Evolutionary conservation across 1,140 invertebrate genomes (phyloP).

Genomic region (Melanaphis sacchari): DNA sequence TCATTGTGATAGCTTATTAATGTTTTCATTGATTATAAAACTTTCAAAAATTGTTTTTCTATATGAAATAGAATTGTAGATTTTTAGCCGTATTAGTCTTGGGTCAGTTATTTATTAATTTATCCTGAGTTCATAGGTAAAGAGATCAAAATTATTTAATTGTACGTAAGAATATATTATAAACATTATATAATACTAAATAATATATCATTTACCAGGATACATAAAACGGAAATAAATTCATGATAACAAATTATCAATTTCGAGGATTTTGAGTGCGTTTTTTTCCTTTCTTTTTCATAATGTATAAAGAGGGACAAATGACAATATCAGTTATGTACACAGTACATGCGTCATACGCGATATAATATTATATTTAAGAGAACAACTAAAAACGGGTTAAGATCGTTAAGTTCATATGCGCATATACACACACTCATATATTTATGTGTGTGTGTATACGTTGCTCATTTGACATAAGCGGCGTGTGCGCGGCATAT

Average conservation of each 20-base stretch:
- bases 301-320: neutral
- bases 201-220: neutral
- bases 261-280: neutral
- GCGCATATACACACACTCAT: neutral
- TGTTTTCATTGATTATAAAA: too few species aligned
- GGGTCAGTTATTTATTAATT: too few species aligned
- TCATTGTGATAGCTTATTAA: too few species aligned
- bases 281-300: neutral
- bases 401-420: conserved; percentile 31
- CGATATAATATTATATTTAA: neutral
- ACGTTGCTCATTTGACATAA: conserved; percentile 24
- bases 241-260: neutral
- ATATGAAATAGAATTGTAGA: too few species aligned
- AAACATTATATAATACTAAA: neutral
- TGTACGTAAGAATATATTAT: too few species aligned
- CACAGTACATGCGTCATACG: neutral
- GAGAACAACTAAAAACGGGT: conserved; percentile 37
- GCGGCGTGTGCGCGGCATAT: conserved; percentile 36
- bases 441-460: neutral
- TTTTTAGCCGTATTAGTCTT: too few species aligned
- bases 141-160: too few species aligned
- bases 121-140: too few species aligned
- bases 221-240: neutral
- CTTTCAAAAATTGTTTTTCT: too few species aligned
- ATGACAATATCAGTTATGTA: neutral